Evolutionary conservation across 64 coral and sea anemone genomes (phyloP).

Genomic region (Actinia tenebrosa): DNA sequence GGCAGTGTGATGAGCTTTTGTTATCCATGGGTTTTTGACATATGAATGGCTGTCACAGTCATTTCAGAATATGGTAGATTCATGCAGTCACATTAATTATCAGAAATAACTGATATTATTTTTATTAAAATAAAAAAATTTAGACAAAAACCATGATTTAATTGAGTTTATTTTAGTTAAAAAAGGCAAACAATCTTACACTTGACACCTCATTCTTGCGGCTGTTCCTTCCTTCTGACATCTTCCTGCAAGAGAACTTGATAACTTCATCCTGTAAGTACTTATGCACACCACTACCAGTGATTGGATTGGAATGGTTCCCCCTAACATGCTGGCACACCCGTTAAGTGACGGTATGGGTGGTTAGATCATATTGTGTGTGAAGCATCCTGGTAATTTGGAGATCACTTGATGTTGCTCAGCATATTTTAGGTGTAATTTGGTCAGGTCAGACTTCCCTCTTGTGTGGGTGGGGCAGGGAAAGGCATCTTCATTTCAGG

Average conservation of each 20-base stretch:
- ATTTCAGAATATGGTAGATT: too few relatives aligned
- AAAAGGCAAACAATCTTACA: conserved; percentile 12
- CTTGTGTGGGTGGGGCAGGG: not conserved
- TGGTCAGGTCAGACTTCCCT: not conserved
- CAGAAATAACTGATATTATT: too few relatives aligned
- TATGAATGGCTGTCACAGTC: too few relatives aligned
- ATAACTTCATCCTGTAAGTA: conserved; percentile 24
- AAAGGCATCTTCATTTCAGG: not conserved
- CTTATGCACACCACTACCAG: not conserved
- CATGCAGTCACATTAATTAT: too few relatives aligned
- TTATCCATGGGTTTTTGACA: too few relatives aligned
- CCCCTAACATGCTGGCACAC: not conserved
- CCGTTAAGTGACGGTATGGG: not conserved
- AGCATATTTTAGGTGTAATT: not conserved
- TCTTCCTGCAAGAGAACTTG: conserved; percentile 30
- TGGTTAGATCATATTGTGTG: not conserved
- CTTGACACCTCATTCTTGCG: not conserved
- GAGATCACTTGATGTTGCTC: not conserved
- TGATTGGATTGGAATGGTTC: not conserved
- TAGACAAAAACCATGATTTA: not conserved
- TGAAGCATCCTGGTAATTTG: not conserved
- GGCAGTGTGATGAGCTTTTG: too few relatives aligned
- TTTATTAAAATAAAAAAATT: not conserved
- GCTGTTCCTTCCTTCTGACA: not conserved
- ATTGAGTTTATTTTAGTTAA: not conserved